phyloP scores from a whole-genome alignment of 1,140 invertebrate genomes.

The Drosophila bocqueti region DNA sequence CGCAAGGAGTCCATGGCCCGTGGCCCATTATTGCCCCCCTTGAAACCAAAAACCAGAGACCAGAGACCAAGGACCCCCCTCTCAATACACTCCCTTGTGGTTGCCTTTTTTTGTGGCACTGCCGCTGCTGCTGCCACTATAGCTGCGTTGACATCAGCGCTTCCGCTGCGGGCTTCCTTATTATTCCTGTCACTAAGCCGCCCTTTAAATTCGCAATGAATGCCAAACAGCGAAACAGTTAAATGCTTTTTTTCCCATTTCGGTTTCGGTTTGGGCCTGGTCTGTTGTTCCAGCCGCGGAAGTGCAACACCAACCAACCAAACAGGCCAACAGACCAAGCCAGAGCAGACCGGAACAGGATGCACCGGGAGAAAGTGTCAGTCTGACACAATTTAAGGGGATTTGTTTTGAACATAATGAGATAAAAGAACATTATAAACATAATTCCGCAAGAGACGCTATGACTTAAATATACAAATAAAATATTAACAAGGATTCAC shows the following conservation, averaged over 20 bases:
- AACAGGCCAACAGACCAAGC: constrained; percentile 30
- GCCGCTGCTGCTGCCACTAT: constrained; percentile 1
- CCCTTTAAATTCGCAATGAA: constrained; percentile 83
- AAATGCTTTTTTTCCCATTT: constrained; percentile 65
- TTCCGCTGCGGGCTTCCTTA: constrained; percentile 80
- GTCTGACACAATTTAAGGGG: too few species aligned
- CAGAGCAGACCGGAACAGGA: constrained; percentile 44
- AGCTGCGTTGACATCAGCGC: constrained; percentile 74
- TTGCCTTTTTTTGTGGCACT: constrained; percentile 38
- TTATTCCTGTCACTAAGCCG: constrained; percentile 83
- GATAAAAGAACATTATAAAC: too few species aligned
- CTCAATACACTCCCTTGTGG: constrained; percentile 70
- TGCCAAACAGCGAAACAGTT: constrained; percentile 80
- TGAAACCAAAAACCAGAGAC: constrained; percentile 28
- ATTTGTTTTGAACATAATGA: not conserved
- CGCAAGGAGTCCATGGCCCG: constrained; percentile 69
- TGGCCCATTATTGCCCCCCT: constrained; percentile 66
- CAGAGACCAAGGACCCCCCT: constrained; percentile 10
- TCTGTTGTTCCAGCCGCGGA: constrained; percentile 60
- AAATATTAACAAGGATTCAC: not conserved
- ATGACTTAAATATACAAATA: not conserved
- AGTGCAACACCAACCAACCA: constrained; percentile 74
- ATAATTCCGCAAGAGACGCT: not conserved
- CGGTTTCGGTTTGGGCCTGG: constrained; percentile 26
- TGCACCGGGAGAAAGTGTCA: constrained; percentile 14